These are phyloP conservation scores for Lasioglossum baleicum DNA, from an alignment of 1,140 invertebrate genomes.

Conservation along the genomic window DNA sequence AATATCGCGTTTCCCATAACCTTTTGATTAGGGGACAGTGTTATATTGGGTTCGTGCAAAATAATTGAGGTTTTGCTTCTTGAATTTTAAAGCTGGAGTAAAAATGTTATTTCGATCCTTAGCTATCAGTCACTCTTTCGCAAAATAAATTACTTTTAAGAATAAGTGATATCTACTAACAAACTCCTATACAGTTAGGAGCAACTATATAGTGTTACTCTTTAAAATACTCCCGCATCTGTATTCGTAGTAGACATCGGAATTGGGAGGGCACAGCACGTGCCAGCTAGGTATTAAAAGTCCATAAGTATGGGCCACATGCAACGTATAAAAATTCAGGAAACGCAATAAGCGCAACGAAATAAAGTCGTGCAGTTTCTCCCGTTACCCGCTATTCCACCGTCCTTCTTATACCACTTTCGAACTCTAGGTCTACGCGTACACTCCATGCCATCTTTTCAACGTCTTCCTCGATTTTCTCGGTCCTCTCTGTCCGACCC, in stretches of 20 bases:
- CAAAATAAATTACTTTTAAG: too few species aligned
- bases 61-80: too few species aligned
- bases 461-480: neutral
- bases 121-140: too few species aligned
- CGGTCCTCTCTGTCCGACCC: neutral
- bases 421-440: conserved; percentile 24
- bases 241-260: conserved; percentile 52
- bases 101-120: too few species aligned
- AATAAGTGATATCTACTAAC: too few species aligned
- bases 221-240: conserved; percentile 26
- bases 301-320: conserved; percentile 64
- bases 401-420: conserved; percentile 41
- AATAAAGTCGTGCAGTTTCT: conserved; percentile 72
- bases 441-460: neutral
- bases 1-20: neutral
- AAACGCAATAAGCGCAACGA: conserved; percentile 73
- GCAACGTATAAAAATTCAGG: conserved; percentile 71
- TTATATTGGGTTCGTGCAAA: neutral
- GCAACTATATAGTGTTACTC: too few species aligned
- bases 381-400: conserved; percentile 65
- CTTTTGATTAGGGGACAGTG: neutral
- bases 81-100: too few species aligned
- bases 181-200: too few species aligned
- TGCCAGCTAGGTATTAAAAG: conserved; percentile 63
- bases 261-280: conserved; percentile 58